Evolutionary conservation across 2,888 invertebrate genomes (phyloP), one percentile per base, ranked within the genome.

Genomic region (Agrenia bidenticulata): DNA sequence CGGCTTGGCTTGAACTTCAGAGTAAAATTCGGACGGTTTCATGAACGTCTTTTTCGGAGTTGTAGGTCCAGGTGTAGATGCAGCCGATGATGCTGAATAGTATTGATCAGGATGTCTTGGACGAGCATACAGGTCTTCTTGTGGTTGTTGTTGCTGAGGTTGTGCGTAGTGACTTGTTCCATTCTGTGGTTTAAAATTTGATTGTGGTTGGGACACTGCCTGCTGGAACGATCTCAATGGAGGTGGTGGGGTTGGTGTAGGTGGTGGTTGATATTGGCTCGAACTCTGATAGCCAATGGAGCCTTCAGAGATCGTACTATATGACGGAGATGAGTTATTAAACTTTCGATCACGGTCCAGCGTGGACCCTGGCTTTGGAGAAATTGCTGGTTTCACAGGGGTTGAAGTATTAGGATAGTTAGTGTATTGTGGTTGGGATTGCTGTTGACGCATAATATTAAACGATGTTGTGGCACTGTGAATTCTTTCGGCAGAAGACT

Each of bases 1-100:
- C 7, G 57, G 24, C 21, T 23, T 32, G 50, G 42, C 39, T 57
- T 69, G 72, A 21, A 63, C 63, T 57, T 69, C 69, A 4, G 69
- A 39, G 24, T 71, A 68, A 58, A 73, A 76, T 42, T 76, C 74
- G 0, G 74, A 74, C 9, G 76, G 76, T 61, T 76, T 76, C 71
- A 74, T 69, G 45, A 76, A 76, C 1, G 69, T 66, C 56, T 72
- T 76, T 59, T 70, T 72, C 9, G 70, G 66, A 2, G 73, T 64
- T 21, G 66, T 63, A n/a, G 72, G 62, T 4, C 61, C 50, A 0
- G 75, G 66, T 11, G 70, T 69, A 19, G 72, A 64, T 2, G 65
- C 54, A 2, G 73, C 64, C 0, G 73, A 69, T 1, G 73, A 70
- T 17, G 73, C 67, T 39, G 71, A 71, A 58, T 73, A 72, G 58